Conservation (phyloP, 2,888 invertebrate genomes). For the Ophion costatus region DNA sequence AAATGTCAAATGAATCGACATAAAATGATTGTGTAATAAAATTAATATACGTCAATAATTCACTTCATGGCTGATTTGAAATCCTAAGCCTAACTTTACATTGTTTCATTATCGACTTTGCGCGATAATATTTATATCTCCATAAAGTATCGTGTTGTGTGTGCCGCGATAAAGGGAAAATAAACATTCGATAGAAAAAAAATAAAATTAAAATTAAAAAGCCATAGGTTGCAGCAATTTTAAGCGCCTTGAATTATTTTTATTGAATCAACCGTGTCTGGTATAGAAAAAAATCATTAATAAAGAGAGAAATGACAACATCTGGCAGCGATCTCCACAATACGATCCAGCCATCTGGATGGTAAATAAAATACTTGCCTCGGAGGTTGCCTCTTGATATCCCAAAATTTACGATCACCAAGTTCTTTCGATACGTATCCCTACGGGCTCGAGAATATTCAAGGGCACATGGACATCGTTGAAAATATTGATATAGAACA, state of each 20-base stretch:
- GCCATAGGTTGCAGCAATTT: neutral
- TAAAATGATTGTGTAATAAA: neutral
- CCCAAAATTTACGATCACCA: constrained; percentile 1
- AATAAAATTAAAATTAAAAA: neutral
- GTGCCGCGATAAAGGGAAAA: neutral
- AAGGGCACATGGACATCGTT: neutral
- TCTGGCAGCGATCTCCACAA: constrained; percentile 10
- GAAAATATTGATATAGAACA: neutral
- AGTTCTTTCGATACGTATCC: neutral
- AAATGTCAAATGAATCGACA: neutral
- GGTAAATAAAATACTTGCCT: constrained; percentile 1
- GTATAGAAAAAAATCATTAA: constrained; percentile 19
- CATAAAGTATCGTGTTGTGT: too few species aligned
- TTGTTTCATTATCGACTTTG: too few species aligned
- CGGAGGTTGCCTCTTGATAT: neutral
- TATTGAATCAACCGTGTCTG: neutral
- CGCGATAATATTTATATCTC: too few species aligned
- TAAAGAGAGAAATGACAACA: constrained; percentile 20
- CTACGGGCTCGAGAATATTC: neutral
- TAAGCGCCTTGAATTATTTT: constrained; percentile 1
- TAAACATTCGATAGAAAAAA: neutral
- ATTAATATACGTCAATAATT: neutral
- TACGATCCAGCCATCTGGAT: constrained; percentile 15
- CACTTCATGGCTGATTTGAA: too few species aligned
- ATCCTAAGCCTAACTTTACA: too few species aligned